These are phyloP conservation scores for Phrynocephalus vlangalii DNA, from an alignment of 2,797 vertebrate genomes.

Conservation along the genomic window DNA sequence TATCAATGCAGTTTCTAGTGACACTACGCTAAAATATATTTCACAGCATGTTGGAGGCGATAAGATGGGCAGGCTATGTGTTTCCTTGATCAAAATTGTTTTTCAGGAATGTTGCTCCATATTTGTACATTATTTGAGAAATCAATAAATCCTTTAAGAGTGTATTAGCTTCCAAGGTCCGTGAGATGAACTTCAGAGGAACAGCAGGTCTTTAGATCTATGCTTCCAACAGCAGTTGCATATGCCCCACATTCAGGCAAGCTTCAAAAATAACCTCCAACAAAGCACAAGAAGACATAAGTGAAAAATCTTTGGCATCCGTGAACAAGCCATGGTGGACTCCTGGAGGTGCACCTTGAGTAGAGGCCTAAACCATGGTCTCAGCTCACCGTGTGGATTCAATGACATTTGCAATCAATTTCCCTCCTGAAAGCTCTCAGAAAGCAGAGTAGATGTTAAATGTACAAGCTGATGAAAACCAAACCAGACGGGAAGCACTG, in stretches of 20 bases:
- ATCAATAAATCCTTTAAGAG: neutral
- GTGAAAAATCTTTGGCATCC: neutral
- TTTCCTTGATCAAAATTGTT: neutral
- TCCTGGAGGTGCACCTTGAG: neutral
- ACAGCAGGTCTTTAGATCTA: neutral
- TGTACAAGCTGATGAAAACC: neutral
- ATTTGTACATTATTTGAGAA: neutral
- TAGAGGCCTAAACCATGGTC: neutral
- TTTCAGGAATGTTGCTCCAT: neutral
- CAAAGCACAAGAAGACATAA: neutral
- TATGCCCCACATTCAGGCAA: too few species aligned
- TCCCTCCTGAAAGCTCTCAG: neutral
- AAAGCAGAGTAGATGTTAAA: neutral
- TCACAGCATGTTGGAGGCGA: neutral
- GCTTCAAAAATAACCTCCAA: neutral
- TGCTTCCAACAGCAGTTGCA: neutral
- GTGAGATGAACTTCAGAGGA: neutral
- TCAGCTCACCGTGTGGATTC: neutral
- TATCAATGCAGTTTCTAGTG: neutral
- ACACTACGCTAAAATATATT: neutral
- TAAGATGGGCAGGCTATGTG: neutral
- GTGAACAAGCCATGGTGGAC: neutral
- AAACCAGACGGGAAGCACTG: neutral
- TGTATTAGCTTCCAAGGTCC: neutral
- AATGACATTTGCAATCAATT: neutral